These are phyloP conservation scores for Dufourea novaeangliae DNA, from an alignment of 1,140 invertebrate species.

Conservation along the genomic window DNA sequence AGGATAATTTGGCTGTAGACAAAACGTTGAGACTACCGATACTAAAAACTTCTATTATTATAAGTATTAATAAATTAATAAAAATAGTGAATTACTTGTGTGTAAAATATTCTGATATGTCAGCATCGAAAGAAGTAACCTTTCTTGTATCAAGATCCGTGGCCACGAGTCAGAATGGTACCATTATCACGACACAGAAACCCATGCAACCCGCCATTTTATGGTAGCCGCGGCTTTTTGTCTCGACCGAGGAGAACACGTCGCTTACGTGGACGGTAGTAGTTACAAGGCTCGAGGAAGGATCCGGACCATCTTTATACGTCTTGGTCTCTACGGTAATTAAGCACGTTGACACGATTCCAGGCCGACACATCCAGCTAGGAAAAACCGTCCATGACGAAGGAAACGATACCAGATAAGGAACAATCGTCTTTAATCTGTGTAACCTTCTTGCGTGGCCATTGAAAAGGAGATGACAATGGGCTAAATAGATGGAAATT, in stretches of 20 bases:
- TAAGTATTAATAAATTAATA: too few species aligned
- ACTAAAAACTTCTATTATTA: too few species aligned
- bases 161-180: too few species aligned
- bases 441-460: background rate
- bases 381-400: background rate
- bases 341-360: background rate
- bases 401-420: background rate
- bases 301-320: constrained; percentile 1
- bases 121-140: too few species aligned
- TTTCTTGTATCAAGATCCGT: too few species aligned
- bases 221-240: background rate
- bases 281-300: background rate
- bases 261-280: background rate
- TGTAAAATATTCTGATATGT: too few species aligned
- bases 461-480: background rate
- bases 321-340: background rate
- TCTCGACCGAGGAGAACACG: background rate
- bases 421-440: background rate
- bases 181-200: constrained; percentile 4
- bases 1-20: too few species aligned
- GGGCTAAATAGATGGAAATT: background rate
- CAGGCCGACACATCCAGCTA: background rate
- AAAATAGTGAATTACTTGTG: too few species aligned
- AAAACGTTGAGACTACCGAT: too few species aligned
- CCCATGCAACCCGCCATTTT: background rate